Base-by-base conservation (phyloP, 1,140 invertebrate species). In the Delia radicum region DNA sequence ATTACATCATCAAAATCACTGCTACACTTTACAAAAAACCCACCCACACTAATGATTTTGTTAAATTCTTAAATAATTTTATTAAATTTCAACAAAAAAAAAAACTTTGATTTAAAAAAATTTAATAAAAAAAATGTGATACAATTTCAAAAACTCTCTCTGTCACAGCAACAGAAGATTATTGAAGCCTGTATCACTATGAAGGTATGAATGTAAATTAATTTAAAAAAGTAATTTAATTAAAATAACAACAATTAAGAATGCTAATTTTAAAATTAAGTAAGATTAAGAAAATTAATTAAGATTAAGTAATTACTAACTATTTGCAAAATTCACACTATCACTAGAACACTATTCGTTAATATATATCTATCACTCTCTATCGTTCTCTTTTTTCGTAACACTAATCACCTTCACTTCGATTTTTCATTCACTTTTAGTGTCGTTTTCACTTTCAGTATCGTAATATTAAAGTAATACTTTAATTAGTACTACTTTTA, bases 141-240 rank as follows among this genome's bases (percentile, higher is more conserved):
- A 77, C 78, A 74, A 72, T 74, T 77, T 75, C 73, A 77, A 77
- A 71, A 82, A 83, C 76, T 78, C 78, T 73, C 75, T 83, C 82
- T 85, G 83, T 80, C 79, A 81, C 80, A 85, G 85, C 86, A 89
- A 89, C 92, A 94, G 93, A 94, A 94, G 93, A 93, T 95, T 91
- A 91, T 93, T 90, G 93, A 94, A 91, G 93, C 94, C 90, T 94
- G 93, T 92, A 93, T 94, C 90, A 93, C 93, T 85, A 91, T 95
- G 86, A 94, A 95, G 93, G 94, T 95, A 93, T 92, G 93, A 87
- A 42, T 72, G n/a, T n/a, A 27, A 46, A 46, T 7, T 37, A 71
- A 26, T 71, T 69, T 71, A 73, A 48, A 48, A 48, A 72, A 18
- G 3, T 72, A 15, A 31, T 42, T 10, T 26, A 48, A 73, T 48